Evolutionary conservation across 2,113 vertebrate genomes (phyloP).

Genomic region (Egretta garzetta): DNA sequence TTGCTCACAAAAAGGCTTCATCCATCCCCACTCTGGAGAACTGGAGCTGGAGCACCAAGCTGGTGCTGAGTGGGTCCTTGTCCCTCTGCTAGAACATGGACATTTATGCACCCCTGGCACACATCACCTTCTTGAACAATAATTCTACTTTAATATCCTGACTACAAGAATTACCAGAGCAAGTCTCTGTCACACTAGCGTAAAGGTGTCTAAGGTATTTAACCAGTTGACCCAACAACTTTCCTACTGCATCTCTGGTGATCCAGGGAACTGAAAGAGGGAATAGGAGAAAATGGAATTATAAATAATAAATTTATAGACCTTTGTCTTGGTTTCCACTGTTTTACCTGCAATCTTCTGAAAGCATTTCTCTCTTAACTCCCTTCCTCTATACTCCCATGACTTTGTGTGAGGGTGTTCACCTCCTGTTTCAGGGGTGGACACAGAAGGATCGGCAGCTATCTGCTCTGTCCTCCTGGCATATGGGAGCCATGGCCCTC

Average conservation of each 20-base stretch:
- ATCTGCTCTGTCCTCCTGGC: neutral
- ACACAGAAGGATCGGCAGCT: neutral
- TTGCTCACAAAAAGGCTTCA: neutral
- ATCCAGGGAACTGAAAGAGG: neutral
- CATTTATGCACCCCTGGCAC: no score
- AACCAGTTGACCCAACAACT: neutral
- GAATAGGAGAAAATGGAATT: neutral
- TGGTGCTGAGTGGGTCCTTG: neutral
- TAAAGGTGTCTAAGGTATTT: neutral
- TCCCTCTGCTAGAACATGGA: fast-evolving
- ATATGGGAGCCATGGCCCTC: neutral
- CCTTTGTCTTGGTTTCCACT: neutral
- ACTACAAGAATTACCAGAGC: neutral
- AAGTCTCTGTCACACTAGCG: neutral
- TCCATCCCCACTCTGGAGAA: neutral
- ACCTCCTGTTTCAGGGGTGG: neutral
- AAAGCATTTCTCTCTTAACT: neutral
- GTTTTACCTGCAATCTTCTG: neutral
- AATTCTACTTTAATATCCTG: neutral
- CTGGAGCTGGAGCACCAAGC: neutral
- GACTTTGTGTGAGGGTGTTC: neutral
- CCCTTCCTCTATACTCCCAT: neutral
- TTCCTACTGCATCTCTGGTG: neutral
- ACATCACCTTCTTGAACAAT: neutral
- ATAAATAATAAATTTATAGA: neutral